Percentiles rank a stretch among this genome's conserved stretches.
Conservation (phyloP, 2,113 vertebrate genomes). For the Caloenas nicobarica region DNA sequence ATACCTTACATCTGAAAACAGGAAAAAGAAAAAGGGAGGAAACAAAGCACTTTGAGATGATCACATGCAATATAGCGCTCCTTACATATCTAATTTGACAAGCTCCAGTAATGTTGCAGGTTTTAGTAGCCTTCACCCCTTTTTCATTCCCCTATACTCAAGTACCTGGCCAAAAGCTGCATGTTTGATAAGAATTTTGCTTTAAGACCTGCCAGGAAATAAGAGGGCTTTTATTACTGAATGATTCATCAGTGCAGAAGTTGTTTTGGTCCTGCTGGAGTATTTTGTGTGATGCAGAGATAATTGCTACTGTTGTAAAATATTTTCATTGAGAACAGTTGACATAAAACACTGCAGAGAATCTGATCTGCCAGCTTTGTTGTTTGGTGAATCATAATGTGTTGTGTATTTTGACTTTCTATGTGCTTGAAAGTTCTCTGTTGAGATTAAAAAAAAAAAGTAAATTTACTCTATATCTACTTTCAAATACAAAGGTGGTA, state of each 20-base stretch:
- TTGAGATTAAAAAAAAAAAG: not conserved
- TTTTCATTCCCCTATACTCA: not conserved
- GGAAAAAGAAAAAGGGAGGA: not conserved
- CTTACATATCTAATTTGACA: not conserved
- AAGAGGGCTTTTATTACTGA: constrained; percentile 23
- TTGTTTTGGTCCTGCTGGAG: constrained; percentile 44
- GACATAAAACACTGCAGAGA: constrained; percentile 51
- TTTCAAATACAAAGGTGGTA: not conserved
- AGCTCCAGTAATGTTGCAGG: not conserved
- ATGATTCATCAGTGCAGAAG: constrained; percentile 51
- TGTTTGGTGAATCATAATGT: constrained; percentile 49
- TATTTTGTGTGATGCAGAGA: constrained; percentile 29
- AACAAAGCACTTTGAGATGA: not conserved
- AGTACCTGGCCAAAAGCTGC: constrained; percentile 15
- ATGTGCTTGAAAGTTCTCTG: not conserved
- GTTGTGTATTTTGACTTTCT: constrained; percentile 33
- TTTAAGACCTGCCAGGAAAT: constrained; percentile 25
- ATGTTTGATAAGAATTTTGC: not conserved
- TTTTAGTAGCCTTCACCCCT: not conserved
- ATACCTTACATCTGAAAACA: not conserved
- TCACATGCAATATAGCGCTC: accelerated
- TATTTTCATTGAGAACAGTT: constrained; percentile 51
- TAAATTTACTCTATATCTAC: not conserved
- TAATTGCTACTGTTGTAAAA: constrained; percentile 46
- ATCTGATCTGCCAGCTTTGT: constrained; percentile 54